phyloP scores from a whole-genome alignment of 2,888 invertebrate genomes.

The Sabellastarte sp. region DNA sequence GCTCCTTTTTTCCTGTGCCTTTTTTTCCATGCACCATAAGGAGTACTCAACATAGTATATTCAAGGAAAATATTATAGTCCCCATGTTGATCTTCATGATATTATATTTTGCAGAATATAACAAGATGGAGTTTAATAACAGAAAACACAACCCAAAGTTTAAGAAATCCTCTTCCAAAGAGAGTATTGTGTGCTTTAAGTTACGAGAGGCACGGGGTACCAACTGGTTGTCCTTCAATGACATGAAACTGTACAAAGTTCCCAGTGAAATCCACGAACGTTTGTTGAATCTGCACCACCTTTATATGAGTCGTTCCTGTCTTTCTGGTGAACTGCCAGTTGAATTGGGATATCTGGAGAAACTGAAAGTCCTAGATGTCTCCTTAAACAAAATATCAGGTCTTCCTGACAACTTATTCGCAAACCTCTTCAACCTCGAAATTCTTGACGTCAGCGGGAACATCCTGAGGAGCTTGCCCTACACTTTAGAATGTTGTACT shows the following conservation, averaged over 20 bases:
- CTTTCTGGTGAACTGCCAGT: neutral
- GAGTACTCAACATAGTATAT: too few relatives aligned
- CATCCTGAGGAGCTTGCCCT: neutral
- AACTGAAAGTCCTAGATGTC: neutral
- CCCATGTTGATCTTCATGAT: too few relatives aligned
- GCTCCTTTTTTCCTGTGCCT: too few relatives aligned
- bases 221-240: neutral
- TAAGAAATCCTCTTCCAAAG: neutral
- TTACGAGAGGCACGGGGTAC: neutral
- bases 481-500: neutral
- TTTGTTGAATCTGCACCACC: neutral
- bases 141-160: neutral
- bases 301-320: neutral
- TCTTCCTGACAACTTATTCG: neutral
- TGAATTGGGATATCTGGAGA: neutral
- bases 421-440: neutral
- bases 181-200: neutral
- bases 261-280: neutral
- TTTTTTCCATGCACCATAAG: too few relatives aligned
- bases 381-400: neutral
- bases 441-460: neutral
- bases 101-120: neutral
- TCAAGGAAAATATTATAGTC: too few relatives aligned
- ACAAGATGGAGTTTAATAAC: constrained; percentile 1
- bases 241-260: neutral